These are phyloP conservation scores for Diarsia mendica DNA, from an alignment of 2,888 invertebrate genomes.

Conservation along the genomic window DNA sequence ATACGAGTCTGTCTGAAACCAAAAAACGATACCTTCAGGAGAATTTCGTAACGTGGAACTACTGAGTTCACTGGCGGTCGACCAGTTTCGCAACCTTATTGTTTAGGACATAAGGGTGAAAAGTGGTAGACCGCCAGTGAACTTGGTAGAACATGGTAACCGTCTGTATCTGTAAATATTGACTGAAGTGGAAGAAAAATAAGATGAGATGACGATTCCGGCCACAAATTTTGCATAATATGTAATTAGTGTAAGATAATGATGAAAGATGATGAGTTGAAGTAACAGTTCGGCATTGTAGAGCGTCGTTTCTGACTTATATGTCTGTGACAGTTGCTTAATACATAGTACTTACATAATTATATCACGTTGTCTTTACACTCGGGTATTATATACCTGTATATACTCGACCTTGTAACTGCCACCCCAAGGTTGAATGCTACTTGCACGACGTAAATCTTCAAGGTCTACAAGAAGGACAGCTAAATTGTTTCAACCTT, in stretches of 20 bases:
- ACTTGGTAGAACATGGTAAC: no score
- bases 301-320: not conserved
- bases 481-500: not conserved
- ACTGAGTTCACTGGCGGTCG: no score
- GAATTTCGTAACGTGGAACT: not conserved
- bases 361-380: no score
- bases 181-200: no score
- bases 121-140: no score
- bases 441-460: not conserved
- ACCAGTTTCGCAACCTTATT: no score
- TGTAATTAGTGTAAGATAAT: not conserved
- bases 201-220: no score
- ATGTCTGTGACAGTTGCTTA: not conserved
- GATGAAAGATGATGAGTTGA: not conserved
- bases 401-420: not conserved
- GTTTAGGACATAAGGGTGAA: no score
- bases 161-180: no score
- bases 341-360: no score
- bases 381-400: not conserved
- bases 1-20: not conserved
- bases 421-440: not conserved
- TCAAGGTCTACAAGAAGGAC: slow-evolving; percentile 7
- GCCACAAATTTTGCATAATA: not conserved
- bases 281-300: not conserved
- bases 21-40: not conserved